These are phyloP conservation scores for Takifugu bimaculatus DNA, from an alignment of 2,113 vertebrate genomes.

Conservation along the genomic window DNA sequence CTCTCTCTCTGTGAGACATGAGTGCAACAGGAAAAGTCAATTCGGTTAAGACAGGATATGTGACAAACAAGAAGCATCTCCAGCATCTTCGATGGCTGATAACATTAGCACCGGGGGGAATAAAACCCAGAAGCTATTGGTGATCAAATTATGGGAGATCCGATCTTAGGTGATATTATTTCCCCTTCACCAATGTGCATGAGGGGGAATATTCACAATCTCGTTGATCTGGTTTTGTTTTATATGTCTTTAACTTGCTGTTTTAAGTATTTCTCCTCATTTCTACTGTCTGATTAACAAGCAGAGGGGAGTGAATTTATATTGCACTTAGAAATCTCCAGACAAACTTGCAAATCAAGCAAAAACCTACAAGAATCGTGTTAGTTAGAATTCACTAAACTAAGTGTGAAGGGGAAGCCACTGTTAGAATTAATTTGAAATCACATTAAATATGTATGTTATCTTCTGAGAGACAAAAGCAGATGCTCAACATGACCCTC, in stretches of 20 bases:
- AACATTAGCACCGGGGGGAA: conserved; percentile 37
- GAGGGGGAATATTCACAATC: too few species aligned
- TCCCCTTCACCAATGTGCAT: conserved; percentile 8
- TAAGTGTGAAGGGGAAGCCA: too few species aligned
- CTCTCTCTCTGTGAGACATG: neutral
- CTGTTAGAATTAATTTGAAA: too few species aligned
- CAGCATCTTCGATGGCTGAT: conserved; percentile 51
- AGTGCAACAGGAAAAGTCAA: conserved; percentile 37
- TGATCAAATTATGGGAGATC: conserved; percentile 58
- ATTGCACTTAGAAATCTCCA: neutral
- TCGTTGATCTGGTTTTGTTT: too few species aligned
- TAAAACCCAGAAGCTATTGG: conserved; percentile 47
- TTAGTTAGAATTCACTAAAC: neutral
- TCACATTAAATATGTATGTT: too few species aligned
- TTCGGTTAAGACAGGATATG: conserved; percentile 36
- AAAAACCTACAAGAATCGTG: neutral
- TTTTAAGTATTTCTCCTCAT: too few species aligned
- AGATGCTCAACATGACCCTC: too few species aligned
- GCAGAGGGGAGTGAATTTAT: too few species aligned
- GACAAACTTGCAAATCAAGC: neutral
- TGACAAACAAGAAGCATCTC: conserved; percentile 52
- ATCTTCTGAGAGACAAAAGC: too few species aligned
- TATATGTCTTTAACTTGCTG: too few species aligned
- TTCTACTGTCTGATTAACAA: too few species aligned
- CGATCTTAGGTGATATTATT: conserved; percentile 51